Evolutionary conservation across 2,797 vertebrate genomes (phyloP), one percentile per base, ranked within the genome.

Genomic region (Knipowitschia caucasica): DNA sequence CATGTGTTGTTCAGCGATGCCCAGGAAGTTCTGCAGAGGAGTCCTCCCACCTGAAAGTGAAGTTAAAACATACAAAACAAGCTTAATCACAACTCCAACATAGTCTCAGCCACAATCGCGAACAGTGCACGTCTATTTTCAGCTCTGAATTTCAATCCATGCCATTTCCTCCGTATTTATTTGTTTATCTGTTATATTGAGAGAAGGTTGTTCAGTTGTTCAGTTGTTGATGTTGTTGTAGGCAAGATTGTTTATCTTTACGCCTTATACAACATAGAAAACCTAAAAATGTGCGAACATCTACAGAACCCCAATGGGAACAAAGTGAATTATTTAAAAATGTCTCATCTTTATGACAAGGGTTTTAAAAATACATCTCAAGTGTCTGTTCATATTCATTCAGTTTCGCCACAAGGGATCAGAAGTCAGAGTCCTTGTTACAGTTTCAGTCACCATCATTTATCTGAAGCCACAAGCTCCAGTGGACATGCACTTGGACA

Each of bases 1-100:
- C 78, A 98, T 91, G 1, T 99, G 96, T 81, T 99, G 96, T 76
- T 99, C 96, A 0, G 96, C 96, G 4, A 99, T 97, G 58, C 96
- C 96, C 33, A 99, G 89, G 79, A 99, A 99, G 67, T 95, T 98
- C 77, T 99, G 96, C 51, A 99, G 86, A 0, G 96, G 95, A 4
- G 96, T 98, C 83, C 94, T 98, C 61, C 94, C 91, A 50, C 94
- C 96, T 98, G 83, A 0, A 53, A 82, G 66, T 76, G 49, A 31
- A 46, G 35, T n/a, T 4, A 5, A 27, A 23, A 42, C 25, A 20
- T 11, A 17, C 43, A 46, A 29, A 18, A 38, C 10, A 38, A 9
- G 4, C 21, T 33, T 1, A 39, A 21, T 4, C 10, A 20, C 21
- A 9, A 21, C 2, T 11, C 18, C 20, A 4, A 14, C 2, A 18